phyloP scores from a whole-genome alignment of 2,888 invertebrate species.

The Clunio marinus region DNA sequence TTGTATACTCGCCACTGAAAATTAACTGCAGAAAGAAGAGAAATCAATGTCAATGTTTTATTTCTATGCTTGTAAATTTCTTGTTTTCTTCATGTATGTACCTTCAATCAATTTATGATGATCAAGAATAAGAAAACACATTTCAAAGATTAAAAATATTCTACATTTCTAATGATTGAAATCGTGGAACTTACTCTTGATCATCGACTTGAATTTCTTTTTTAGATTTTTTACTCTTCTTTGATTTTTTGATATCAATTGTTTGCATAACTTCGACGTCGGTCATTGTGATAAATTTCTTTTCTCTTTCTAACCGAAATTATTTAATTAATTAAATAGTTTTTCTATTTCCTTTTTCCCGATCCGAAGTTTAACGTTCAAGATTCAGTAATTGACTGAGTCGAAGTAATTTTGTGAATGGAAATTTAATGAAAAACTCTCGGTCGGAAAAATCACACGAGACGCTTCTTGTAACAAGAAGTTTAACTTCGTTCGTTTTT shows the following conservation, averaged over 20 bases:
- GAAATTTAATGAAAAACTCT: conserved; percentile 38
- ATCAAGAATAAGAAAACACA: conserved; percentile 12
- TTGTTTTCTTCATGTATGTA: background rate
- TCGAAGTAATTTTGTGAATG: conserved; percentile 28
- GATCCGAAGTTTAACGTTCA: conserved; percentile 7
- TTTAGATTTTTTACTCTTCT: conserved; percentile 86
- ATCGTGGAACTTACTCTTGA: conserved; percentile 68
- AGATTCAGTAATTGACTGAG: conserved; percentile 35
- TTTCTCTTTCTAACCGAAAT: too few relatives aligned
- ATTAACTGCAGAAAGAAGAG: conserved; percentile 72
- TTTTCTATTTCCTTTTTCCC: background rate
- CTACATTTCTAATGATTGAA: background rate
- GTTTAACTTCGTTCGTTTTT: background rate
- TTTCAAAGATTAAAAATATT: background rate
- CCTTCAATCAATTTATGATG: conserved; percentile 32
- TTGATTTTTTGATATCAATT: conserved; percentile 63
- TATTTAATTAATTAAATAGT: too few relatives aligned
- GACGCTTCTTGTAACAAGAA: conserved; percentile 8
- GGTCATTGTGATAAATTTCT: conserved; percentile 64
- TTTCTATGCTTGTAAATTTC: background rate
- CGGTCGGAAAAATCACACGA: conserved; percentile 22
- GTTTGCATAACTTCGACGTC: conserved; percentile 87
- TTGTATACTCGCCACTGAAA: conserved; percentile 99
- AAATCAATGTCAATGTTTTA: background rate
- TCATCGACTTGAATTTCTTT: conserved; percentile 79